Base-by-base conservation (phyloP, 2,797 vertebrate genomes). In the Ara ararauna region DNA sequence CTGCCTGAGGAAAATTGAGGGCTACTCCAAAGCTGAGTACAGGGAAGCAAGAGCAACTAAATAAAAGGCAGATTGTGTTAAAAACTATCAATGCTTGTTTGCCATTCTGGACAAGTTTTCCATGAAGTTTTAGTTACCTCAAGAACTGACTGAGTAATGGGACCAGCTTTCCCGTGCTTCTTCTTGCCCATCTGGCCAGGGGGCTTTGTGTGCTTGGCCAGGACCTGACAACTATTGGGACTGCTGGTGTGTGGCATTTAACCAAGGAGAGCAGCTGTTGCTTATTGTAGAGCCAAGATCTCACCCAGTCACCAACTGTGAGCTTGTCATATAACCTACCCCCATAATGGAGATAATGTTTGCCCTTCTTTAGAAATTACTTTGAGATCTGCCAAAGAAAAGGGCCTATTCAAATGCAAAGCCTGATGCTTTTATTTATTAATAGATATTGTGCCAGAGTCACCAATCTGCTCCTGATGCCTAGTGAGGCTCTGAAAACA, bases 361-460 rank as follows among this genome's bases (percentile, higher is more conserved):
- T 95, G 89, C 62, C 58, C 78, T 94, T 94, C 93, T 95, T 96
- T 78, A 80, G 95, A 93, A 96, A 96, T 95, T 85, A 83, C 65
- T 96, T 90, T 75, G 86, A 83, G 78, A 87, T 87, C 84, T 91
- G 96, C 94, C 95, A 95, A 87, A 94, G 92, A 90, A 92, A 94
- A 90, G 20, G 34, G 30, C 72, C 88, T 85, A 89, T 95, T 96
- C 90, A 95, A 90, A 95, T 95, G 94, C 88, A 93, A 94, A 96
- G 84, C 50, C 78, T 54, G 72, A 91, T 92, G 85, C 72, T 93
- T 96, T 96, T 96, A 94, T 95, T 96, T 96, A 96, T 96, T 95
- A 92, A 92, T 88, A 94, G 71, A 86, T 66, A 56, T 24, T 60
- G 87, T 94, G 89, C 96, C 96, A 96, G 87, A 90, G 66, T 89